phyloP scores from a whole-genome alignment of 2,888 invertebrate species.

The Melanostoma scalare region DNA sequence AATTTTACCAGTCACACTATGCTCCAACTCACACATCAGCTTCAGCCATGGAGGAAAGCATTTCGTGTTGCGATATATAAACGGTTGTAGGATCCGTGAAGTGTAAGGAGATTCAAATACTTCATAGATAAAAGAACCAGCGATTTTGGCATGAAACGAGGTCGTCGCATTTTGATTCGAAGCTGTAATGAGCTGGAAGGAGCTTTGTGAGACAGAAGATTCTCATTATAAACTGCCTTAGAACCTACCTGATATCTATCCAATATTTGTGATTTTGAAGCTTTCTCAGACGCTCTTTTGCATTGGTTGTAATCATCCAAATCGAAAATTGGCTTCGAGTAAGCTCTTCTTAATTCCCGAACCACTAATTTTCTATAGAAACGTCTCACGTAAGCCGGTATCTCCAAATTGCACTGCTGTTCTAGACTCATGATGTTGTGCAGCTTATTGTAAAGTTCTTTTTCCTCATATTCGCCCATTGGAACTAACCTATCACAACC shows the following conservation, averaged over 20 bases:
- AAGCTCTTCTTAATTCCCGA: conserved; percentile 84
- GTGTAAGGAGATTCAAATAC: conserved; percentile 88
- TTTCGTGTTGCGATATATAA: conserved; percentile 88
- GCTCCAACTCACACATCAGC: conserved; percentile 83
- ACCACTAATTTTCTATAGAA: conserved; percentile 85
- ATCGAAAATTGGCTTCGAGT: conserved; percentile 84
- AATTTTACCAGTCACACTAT: conserved; percentile 78
- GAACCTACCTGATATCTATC: conserved; percentile 79
- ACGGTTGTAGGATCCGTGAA: conserved; percentile 90
- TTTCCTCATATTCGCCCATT: conserved; percentile 80
- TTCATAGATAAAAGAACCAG: conserved; percentile 83
- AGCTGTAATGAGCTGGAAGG: conserved; percentile 76
- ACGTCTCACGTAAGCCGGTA: conserved; percentile 81
- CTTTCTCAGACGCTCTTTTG: conserved; percentile 3
- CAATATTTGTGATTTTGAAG: conserved; percentile 75
- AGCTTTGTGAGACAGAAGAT: not conserved
- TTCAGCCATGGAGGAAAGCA: conserved; percentile 88
- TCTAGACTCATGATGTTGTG: conserved; percentile 77
- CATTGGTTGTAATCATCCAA: conserved; percentile 82
- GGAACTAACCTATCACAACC: conserved; percentile 73
- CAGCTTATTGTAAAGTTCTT: conserved; percentile 77
- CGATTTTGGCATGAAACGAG: conserved; percentile 83
- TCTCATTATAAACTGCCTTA: not conserved
- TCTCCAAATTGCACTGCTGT: conserved; percentile 75
- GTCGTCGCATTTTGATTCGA: conserved; percentile 75